phyloP scores from a whole-genome alignment of 2,113 vertebrate species.

The Xenopus borealis region DNA sequence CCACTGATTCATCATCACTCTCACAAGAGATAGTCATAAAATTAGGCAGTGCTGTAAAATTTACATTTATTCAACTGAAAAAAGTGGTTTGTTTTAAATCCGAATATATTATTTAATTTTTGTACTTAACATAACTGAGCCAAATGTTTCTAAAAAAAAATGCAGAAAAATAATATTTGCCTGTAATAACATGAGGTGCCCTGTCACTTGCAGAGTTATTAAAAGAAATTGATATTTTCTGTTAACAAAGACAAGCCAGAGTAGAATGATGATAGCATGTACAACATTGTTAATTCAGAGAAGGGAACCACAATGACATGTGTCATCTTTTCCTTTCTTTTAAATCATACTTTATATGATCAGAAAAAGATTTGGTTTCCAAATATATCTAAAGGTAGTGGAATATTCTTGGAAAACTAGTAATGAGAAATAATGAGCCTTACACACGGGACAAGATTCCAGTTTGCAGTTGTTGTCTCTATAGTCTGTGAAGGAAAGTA shows the following conservation, averaged over 20 bases:
- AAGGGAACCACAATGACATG: slow-evolving; percentile 18
- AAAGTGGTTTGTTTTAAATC: too few species aligned
- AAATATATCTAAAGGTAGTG: slow-evolving; percentile 7
- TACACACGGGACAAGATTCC: neutral
- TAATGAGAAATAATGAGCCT: slow-evolving; percentile 5
- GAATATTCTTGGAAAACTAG: neutral
- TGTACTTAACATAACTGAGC: neutral
- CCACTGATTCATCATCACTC: too few species aligned
- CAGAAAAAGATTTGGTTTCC: slow-evolving; percentile 10
- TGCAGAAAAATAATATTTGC: slow-evolving; percentile 4
- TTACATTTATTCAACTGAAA: too few species aligned
- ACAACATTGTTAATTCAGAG: slow-evolving; percentile 30
- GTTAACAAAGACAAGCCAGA: slow-evolving; percentile 14
- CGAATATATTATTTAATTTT: too few species aligned
- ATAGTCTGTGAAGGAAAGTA: too few species aligned
- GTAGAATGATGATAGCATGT: slow-evolving; percentile 6
- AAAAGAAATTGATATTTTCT: slow-evolving; percentile 32
- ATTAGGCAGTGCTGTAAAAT: too few species aligned
- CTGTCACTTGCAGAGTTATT: slow-evolving; percentile 41
- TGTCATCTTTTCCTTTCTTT: slow-evolving; percentile 22
- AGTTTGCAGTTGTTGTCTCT: neutral
- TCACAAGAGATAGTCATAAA: too few species aligned
- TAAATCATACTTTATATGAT: slow-evolving; percentile 23
- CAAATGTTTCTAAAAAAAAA: neutral
- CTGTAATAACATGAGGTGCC: slow-evolving; percentile 30